Base-by-base conservation (phyloP, 2,797 vertebrate genomes). In the Sebastes baramenuke region DNA sequence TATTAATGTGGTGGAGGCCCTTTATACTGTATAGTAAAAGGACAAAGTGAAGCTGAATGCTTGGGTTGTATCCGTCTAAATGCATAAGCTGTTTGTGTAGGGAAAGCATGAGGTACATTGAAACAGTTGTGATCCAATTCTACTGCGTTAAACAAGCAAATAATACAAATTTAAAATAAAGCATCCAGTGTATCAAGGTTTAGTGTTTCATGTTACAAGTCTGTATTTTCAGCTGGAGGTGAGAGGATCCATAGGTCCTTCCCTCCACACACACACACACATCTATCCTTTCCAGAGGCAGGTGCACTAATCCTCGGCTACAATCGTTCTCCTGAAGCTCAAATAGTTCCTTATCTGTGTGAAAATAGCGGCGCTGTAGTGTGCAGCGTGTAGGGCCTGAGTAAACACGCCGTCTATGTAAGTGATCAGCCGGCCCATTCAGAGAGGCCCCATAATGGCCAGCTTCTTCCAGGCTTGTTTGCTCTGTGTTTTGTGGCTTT, bases 381-480 rank as follows among this genome's bases (percentile, higher is more conserved):
- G 65, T 62, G 69, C 18, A 38, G 36, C 10, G 25, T 55, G 61
- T 14, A 52, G 70, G 76, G 80, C 42, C 76, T 89, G 84, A 86
- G 83, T 84, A 94, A 93, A 94, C 88, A 93, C 80, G 42, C 22
- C 14, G 36, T 83, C 81, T 29, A 32, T 77, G 71, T 82, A 72
- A 88, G 88, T 89, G 91, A 79, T 85, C 80, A 36, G 4, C 11
- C 62, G 27, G 36, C 67, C 74, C 90, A 67, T 92, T 87, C 90
- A 95, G 75, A 92, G 64, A 89, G 83, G 74, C 75, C 81, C 82
- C 71, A 29, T 80, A 91, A 90, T 87, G 75, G 85, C 42, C 80
- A 1, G 86, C 70, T 83, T 81, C 82, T 89, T 90, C 67, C 82
- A 56, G 74, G 78, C 60, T 36, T 95, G 90, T 96, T 96, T 95